Conservation (phyloP, 2,888 invertebrate genomes). For the Cinara cedri region DNA sequence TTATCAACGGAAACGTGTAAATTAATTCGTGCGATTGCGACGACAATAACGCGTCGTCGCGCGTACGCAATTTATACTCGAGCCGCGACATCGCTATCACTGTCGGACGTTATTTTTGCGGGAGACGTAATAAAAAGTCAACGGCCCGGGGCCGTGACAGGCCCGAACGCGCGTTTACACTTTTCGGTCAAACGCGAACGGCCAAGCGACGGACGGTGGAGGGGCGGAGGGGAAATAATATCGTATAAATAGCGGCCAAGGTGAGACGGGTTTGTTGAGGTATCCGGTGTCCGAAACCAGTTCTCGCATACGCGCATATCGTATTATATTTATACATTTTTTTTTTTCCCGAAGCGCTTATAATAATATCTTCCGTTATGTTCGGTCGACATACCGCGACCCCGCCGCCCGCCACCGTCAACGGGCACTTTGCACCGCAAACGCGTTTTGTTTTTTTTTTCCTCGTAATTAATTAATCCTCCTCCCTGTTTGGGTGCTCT, state of each 20-base stretch:
- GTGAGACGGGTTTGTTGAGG: conserved; percentile 52
- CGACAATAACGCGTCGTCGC: no score
- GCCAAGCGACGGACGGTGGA: background rate
- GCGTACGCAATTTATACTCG: no score
- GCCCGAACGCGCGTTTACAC: conserved; percentile 7
- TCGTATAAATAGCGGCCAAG: conserved; percentile 54
- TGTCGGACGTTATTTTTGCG: background rate
- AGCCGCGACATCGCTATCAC: no score
- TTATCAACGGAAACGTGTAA: no score
- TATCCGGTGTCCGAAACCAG: conserved; percentile 47
- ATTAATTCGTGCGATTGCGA: no score
- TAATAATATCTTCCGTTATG: conserved; percentile 48
- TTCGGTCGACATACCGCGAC: conserved; percentile 46
- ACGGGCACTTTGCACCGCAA: conserved; percentile 26
- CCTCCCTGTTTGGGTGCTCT: no score
- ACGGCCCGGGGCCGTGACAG: background rate
- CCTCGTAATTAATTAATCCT: conserved; percentile 32
- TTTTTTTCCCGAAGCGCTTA: conserved; percentile 38
- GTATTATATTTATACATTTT: no score
- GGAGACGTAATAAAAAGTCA: background rate
- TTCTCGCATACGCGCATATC: no score
- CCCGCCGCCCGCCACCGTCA: no score
- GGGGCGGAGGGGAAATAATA: background rate
- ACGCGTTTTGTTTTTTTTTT: conserved; percentile 35
- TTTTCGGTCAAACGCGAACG: conserved; percentile 30